A percentile compares a stretch with the other conserved stretches of the same genome.
Conservation (phyloP, 30 jellyfish, hydroid and myxozoan species). For the Morbakka virulenta region DNA sequence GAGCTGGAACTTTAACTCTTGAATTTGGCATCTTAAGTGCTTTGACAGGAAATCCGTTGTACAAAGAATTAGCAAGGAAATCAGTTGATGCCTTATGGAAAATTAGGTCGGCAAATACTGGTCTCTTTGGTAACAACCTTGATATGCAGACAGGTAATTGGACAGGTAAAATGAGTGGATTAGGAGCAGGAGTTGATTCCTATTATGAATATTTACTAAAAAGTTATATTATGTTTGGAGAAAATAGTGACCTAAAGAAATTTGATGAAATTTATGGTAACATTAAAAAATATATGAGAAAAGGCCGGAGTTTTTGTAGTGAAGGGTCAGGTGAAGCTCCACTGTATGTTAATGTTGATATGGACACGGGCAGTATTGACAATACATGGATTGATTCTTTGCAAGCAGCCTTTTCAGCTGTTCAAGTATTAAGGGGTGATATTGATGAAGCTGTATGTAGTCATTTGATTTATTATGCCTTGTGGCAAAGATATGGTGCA, state of each 20-base stretch:
- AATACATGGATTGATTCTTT: constrained; percentile 94
- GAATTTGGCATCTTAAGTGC: constrained; percentile 84
- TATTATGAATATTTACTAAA: constrained; percentile 90
- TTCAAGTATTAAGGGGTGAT: constrained; percentile 95
- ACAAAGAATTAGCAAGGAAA: constrained; percentile 66
- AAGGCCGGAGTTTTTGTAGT: constrained; percentile 79
- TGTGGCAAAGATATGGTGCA: constrained; percentile 91
- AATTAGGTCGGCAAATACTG: constrained; percentile 77
- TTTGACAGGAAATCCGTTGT: constrained; percentile 70
- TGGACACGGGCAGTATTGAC: constrained; percentile 71
- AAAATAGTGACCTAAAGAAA: constrained; percentile 57
- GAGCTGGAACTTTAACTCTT: constrained; percentile 89
- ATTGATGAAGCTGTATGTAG: constrained; percentile 96
- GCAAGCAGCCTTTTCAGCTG: constrained; percentile 95
- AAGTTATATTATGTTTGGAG: constrained; percentile 93
- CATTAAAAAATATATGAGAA: constrained; percentile 58
- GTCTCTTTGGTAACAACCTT: constrained; percentile 92
- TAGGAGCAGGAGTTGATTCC: constrained; percentile 99
- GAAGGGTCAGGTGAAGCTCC: constrained; percentile 94
- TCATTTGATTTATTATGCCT: constrained; percentile 87
- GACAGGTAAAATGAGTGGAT: constrained; percentile 98
- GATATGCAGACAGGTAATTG: constrained; percentile 90
- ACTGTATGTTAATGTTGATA: constrained; percentile 82
- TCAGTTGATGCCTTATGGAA: constrained; percentile 82
- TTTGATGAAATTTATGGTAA: constrained; percentile 57